Evolutionary conservation across 1,140 invertebrate genomes (phyloP).

Genomic region (Trichonephila clavipes): DNA sequence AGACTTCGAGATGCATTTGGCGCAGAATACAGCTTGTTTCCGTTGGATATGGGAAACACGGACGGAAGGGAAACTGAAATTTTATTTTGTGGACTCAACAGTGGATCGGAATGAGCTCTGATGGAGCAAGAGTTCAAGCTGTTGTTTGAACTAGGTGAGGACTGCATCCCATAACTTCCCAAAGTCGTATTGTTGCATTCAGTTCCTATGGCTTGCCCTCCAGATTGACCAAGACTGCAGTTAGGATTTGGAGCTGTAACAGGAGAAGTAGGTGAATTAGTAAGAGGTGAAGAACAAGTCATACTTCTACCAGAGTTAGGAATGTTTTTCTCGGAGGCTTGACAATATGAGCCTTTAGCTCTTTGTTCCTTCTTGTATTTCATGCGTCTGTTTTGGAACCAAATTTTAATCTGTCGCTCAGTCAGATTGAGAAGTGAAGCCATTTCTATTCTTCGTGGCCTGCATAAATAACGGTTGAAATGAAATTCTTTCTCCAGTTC

Average conservation of each 20-base stretch:
- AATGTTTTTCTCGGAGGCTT: slow-evolving; percentile 47
- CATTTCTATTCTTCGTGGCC: slow-evolving; percentile 89
- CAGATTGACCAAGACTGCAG: background rate
- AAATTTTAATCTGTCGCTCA: slow-evolving; percentile 94
- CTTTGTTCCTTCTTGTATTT: slow-evolving; percentile 85
- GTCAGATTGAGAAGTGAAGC: slow-evolving; percentile 87
- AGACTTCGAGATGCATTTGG: background rate
- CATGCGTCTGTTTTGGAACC: slow-evolving; percentile 89
- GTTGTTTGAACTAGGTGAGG: background rate
- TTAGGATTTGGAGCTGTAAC: slow-evolving; percentile 8
- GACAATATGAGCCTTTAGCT: slow-evolving; percentile 70
- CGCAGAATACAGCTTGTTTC: background rate
- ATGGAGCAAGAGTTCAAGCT: slow-evolving; percentile 29
- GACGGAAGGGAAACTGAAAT: slow-evolving; percentile 18
- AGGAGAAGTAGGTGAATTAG: slow-evolving; percentile 42
- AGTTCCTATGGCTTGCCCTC: background rate
- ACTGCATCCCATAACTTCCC: slow-evolving; percentile 12
- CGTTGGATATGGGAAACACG: background rate
- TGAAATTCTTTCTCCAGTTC: slow-evolving; percentile 86
- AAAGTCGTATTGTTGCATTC: background rate
- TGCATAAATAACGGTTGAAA: slow-evolving; percentile 88
- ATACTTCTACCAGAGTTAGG: slow-evolving; percentile 29
- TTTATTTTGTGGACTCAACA: slow-evolving; percentile 26
- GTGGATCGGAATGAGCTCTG: slow-evolving; percentile 27
- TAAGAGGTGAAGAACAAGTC: slow-evolving; percentile 46